Base-by-base conservation (phyloP, 2,797 vertebrate genomes). In the Sebastes glaucus region DNA sequence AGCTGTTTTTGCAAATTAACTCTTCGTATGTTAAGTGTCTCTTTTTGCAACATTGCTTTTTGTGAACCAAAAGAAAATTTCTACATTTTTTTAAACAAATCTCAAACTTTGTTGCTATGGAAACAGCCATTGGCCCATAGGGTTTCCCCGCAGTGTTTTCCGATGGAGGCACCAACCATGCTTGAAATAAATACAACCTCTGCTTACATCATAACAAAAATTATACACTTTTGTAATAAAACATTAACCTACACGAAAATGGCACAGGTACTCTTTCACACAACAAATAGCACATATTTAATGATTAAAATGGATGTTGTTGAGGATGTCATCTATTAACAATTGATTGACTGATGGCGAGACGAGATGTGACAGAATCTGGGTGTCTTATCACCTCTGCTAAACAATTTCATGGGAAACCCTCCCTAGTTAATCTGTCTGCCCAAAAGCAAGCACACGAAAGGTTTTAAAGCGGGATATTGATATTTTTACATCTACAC, bases 201-300 rank as follows among this genome's bases (percentile, higher is more conserved):
- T 52, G 46, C 18, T 52, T 52, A 9, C 18, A 52, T 52, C 18
- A 52, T 52, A 20, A n/a, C 6, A 52, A 52, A 20, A 52, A 18
- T 3, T 18, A 52, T 20, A 52, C 46, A 52, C 46, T 52, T n/a
- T 20, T 49, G 7, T 18, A 49, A 49, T 49, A 49, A 49, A 49
- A 49, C 46, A 42, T 42, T 16, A 42, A 42, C 38, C 38, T 42
- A 1, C 38, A 42, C 0, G 14, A 42, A 42, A 42, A 16, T 0
- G 0, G 14, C 14, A 42, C 0, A 42, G 38, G 14, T 42, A 42
- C 6, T 16, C 0, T 42, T 42, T 42, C 38, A 42, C 38, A 0
- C 38, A 42, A 0, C 0, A 42, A 42, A 42, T 42, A 42, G 38
- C 38, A 42, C 38, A 42, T 16, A 42, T 42, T 42, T 42, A 42